Base-by-base conservation (phyloP, 2,113 vertebrate genomes). In the Acrocephalus kingi region DNA sequence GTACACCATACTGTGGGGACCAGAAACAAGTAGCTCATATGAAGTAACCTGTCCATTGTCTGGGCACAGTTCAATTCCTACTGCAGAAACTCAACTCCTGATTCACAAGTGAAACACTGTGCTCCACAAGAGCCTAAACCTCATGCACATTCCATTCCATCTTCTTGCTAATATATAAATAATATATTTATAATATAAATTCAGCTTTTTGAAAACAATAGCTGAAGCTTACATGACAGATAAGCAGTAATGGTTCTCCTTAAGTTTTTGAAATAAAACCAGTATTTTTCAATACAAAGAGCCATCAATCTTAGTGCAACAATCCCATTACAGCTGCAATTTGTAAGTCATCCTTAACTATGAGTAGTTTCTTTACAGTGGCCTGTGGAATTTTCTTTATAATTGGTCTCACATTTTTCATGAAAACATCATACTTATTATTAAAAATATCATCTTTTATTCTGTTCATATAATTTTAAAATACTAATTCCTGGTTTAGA, bases 241-340 rank as follows among this genome's bases (percentile, higher is more conserved):
- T 74, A 30, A 83, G 78, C 27, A 77, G 24, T 48, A 85, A 73
- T 6, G 6, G 62, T 16, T 89, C 28, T 75, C 15, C 30, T 8
- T 55, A 94, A 39, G 33, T 5, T 3, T 75, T 68, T 76, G 8
- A 81, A 92, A 84, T n/a, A 89, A 72, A 94, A 84, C 1, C 46
- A 54, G 10, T 27, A 77, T 54, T 90, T 93, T 88, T 83, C 68
- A 74, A 69, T 16, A 71, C 35, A 91, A 76, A 71, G 33, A 73
- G 33, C 16, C 39, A 69, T 77, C 43, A 88, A 24, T 45, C 59
- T 92, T 39, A 81, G 23, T 63, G 72, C 48, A 91, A 87, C 21
- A 80, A 80, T 77, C 54, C 69, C n/a, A 71, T 77, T 90, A 77
- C n/a, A 84, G 28, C 6, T 92, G 19, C n/a, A 86, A 61, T 63